These are phyloP conservation scores for Caenorhabditis japonica DNA, from an alignment of 2,888 invertebrate species.

Conservation along the genomic window DNA sequence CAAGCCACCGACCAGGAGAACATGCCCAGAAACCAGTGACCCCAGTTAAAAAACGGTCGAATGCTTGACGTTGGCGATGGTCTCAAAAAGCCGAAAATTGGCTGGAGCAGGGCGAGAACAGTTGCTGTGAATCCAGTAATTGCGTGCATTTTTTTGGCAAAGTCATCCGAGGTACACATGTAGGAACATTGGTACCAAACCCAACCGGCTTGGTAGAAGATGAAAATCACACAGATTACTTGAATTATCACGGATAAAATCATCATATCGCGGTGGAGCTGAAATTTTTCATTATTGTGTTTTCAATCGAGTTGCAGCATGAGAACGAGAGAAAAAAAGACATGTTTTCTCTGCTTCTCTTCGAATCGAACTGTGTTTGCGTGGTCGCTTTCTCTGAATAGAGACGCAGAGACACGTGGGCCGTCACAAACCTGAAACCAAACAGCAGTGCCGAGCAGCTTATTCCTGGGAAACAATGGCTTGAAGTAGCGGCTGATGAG, in stretches of 20 bases:
- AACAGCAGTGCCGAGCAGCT: constrained; percentile 65
- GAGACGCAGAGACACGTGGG: too few relatives aligned
- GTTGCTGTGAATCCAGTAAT: constrained; percentile 59
- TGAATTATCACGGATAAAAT: constrained; percentile 60
- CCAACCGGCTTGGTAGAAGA: constrained; percentile 69
- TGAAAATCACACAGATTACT: constrained; percentile 60
- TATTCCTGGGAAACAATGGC: constrained; percentile 63
- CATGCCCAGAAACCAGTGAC: constrained; percentile 67
- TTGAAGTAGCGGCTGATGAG: constrained; percentile 69
- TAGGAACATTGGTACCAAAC: constrained; percentile 69
- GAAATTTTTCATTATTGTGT: constrained; percentile 15
- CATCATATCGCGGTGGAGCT: constrained; percentile 66
- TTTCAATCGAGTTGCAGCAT: too few relatives aligned
- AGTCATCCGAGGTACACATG: constrained; percentile 62
- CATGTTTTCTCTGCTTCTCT: too few relatives aligned
- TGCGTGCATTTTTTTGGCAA: constrained; percentile 57
- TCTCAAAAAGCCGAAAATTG: constrained; percentile 59
- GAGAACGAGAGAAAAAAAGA: too few relatives aligned
- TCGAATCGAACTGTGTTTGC: too few relatives aligned
- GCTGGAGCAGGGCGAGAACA: constrained; percentile 57
- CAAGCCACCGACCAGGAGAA: constrained; percentile 66
- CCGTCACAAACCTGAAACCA: constrained; percentile 68
- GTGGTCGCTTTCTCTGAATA: too few relatives aligned
- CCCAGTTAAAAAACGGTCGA: constrained; percentile 66
- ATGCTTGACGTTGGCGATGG: constrained; percentile 60